Evolutionary conservation across 2,888 invertebrate species (phyloP), one percentile per base, ranked within the genome.

Genomic region (Phyto melanocephala): DNA sequence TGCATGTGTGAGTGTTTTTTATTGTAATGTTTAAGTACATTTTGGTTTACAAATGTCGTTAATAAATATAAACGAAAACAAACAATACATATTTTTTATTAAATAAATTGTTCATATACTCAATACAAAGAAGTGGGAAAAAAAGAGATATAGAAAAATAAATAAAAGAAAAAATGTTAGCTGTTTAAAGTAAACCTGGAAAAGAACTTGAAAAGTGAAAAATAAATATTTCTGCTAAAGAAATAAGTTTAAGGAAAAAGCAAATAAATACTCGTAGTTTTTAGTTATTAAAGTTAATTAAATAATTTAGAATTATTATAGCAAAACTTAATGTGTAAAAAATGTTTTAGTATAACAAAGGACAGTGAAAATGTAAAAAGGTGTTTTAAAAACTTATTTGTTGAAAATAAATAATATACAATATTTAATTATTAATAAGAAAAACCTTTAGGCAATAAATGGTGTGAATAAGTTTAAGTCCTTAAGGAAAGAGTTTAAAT

Each of bases 41-140:
- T 33, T 28, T 28, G 24, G 28, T 54, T 54, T 54, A 33, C 15
- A 54, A 33, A 54, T 56, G n/a, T 37, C 58, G 40, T 20, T 8
- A 72, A 45, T 37, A 80, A 80, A 78, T 80, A 62, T 70, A 42
- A 76, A 58, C n/a, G 20, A 68, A 77, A 62, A 85, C 85, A 84
- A 85, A 84, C 78, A 83, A 82, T 74, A 67, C 80, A 78, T 86
- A n/a, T n/a, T n/a, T n/a, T n/a, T 83, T 28, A 81, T 84, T 52
- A 65, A 87, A 84, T 81, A 86, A 87, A 22, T 33, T 86, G 79
- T 81, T 37, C 22, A 17, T 22, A 37, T 7, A 37, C 35, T 22
- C 13, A 22, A n/a, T 1, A 6, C 1, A n/a, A 28, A 54, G 3
- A 40, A n/a, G 13, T n/a, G 22, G 10, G 22, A 42, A 60, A 2